A percentile compares a stretch with the other conserved stretches of the same genome.
Evolutionary conservation across 64 coral and sea anemone species (phyloP).

Genomic region (Trachythela sp.): DNA sequence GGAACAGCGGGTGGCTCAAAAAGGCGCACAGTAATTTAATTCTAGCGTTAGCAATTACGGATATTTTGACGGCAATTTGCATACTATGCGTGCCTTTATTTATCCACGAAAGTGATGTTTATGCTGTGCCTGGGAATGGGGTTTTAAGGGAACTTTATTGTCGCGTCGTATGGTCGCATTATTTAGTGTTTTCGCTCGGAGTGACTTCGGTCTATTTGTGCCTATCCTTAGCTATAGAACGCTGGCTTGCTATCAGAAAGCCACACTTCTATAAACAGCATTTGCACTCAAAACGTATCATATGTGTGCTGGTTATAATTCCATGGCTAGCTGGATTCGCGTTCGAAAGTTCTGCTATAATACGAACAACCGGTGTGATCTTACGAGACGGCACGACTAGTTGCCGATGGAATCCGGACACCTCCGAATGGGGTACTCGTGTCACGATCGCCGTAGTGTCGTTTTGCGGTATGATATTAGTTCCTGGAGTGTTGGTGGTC

Average conservation of each 20-base stretch:
- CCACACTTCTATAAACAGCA: background rate
- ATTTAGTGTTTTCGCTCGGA: background rate
- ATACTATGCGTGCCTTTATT: background rate
- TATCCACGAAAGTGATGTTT: background rate
- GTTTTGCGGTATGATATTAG: background rate
- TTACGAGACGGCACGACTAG: background rate
- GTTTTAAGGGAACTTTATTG: background rate
- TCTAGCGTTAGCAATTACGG: background rate
- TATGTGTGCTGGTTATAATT: background rate
- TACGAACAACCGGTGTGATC: background rate
- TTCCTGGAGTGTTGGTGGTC: background rate
- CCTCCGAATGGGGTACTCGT: background rate
- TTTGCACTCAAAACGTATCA: background rate
- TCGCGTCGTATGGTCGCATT: slow-evolving; percentile 8
- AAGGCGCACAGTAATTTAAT: background rate
- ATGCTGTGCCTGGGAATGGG: background rate
- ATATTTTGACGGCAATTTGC: background rate
- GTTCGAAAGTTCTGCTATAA: background rate
- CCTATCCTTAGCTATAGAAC: background rate
- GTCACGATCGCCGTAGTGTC: background rate
- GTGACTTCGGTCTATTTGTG: background rate
- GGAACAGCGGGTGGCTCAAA: background rate
- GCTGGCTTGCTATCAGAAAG: background rate
- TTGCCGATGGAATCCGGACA: background rate
- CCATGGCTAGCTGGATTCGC: background rate